A percentile compares a stretch with the other conserved stretches of the same genome.
phyloP scores from a whole-genome alignment of 2,113 vertebrate genomes.

The Aegotheles bennettii region DNA sequence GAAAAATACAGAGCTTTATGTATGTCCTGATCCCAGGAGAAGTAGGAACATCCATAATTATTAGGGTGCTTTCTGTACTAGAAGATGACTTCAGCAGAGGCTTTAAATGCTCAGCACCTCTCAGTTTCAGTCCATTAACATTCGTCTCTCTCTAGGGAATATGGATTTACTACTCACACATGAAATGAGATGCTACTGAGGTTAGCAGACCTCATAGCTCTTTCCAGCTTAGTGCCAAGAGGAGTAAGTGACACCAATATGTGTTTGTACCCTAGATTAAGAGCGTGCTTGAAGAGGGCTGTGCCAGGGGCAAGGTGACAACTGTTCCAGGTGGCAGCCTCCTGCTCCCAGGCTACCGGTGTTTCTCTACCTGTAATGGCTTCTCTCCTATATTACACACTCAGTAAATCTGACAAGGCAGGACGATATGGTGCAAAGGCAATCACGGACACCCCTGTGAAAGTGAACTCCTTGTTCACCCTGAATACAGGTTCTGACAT shows the following conservation, averaged over 20 bases:
- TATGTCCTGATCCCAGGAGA: neutral
- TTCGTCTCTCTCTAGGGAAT: neutral
- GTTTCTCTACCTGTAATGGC: neutral
- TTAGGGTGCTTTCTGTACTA: neutral
- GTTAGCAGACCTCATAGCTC: neutral
- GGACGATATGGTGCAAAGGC: fast-evolving
- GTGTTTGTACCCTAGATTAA: neutral
- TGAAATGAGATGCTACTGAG: neutral
- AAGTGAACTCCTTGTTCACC: neutral
- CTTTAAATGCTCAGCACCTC: conserved; percentile 29
- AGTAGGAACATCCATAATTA: neutral
- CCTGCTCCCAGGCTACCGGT: neutral
- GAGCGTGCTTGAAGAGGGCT: neutral
- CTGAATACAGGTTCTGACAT: neutral
- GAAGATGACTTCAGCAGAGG: neutral
- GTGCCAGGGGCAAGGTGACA: neutral
- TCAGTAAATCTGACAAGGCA: neutral
- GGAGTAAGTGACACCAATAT: neutral
- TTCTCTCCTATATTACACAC: neutral
- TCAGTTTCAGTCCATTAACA: conserved; percentile 25
- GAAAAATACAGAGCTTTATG: neutral
- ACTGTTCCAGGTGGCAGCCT: neutral
- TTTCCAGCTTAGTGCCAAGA: conserved; percentile 6
- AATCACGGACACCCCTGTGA: neutral
- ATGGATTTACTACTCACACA: conserved; percentile 23